Evolutionary conservation across 2,797 vertebrate species (phyloP).

Genomic region (Microctenopoma stevenorrisi): DNA sequence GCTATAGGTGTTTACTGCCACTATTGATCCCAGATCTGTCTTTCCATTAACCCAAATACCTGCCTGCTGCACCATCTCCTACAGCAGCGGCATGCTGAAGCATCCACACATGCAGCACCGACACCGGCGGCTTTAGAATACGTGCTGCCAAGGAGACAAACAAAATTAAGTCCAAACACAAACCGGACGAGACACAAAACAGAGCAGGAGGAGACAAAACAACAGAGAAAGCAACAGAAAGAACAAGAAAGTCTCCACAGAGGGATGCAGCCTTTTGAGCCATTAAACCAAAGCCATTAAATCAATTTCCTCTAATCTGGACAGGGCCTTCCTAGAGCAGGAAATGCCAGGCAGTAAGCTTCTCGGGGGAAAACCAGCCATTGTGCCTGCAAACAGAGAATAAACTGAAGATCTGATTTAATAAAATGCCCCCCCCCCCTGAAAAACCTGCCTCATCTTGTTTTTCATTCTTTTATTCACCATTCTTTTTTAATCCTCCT

Average conservation of each 20-base stretch:
- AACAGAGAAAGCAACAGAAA: background rate
- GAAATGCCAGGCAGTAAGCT: constrained; percentile 70
- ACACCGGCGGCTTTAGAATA: background rate
- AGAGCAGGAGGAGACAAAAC: background rate
- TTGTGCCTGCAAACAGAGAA: constrained; percentile 69
- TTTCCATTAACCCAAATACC: constrained; percentile 40
- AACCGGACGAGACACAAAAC: background rate
- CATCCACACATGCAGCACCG: background rate
- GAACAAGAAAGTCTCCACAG: constrained; percentile 25
- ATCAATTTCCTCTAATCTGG: constrained; percentile 79
- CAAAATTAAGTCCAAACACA: background rate
- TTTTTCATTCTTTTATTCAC: constrained; percentile 40
- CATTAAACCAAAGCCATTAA: constrained; percentile 76
- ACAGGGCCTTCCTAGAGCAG: constrained; percentile 69
- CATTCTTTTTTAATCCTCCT: background rate
- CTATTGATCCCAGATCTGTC: constrained; percentile 46
- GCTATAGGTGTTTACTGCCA: constrained; percentile 40
- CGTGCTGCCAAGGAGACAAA: constrained; percentile 8
- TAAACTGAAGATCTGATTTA: constrained; percentile 74
- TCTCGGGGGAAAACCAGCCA: constrained; percentile 60
- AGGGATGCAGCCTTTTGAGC: constrained; percentile 56
- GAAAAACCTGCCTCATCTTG: constrained; percentile 40
- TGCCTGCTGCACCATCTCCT: constrained; percentile 10
- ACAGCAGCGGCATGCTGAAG: background rate
- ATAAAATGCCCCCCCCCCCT: constrained; percentile 55